phyloP scores from a whole-genome alignment of 2,888 invertebrate genomes.

The Serripes groenlandicus region DNA sequence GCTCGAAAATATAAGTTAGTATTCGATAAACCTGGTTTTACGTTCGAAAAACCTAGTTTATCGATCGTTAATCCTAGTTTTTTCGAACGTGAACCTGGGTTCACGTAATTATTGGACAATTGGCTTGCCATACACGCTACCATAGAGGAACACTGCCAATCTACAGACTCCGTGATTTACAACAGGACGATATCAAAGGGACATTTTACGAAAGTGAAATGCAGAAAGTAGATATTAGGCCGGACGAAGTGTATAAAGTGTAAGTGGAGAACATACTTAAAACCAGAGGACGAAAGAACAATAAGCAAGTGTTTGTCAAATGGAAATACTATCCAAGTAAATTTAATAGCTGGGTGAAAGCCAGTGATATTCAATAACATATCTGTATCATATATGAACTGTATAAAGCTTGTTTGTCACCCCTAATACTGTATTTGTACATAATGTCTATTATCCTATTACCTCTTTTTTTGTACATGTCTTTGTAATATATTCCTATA shows the following conservation, averaged over 20 bases:
- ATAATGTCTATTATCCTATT: too few species aligned
- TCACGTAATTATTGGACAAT: too few species aligned
- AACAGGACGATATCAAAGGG: slow-evolving; percentile 51
- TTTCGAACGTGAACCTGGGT: too few species aligned
- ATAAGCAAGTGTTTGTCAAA: slow-evolving; percentile 64
- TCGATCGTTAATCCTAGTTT: too few species aligned
- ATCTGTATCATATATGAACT: too few species aligned
- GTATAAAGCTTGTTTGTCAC: too few species aligned
- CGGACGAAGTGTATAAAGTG: slow-evolving; percentile 47
- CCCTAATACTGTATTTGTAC: too few species aligned
- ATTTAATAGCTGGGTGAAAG: slow-evolving; percentile 63
- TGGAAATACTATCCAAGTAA: slow-evolving; percentile 66
- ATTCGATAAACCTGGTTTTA: too few species aligned
- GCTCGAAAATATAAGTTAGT: too few species aligned
- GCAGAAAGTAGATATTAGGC: slow-evolving; percentile 45
- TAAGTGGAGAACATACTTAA: slow-evolving; percentile 61
- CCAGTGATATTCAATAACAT: slow-evolving; percentile 46
- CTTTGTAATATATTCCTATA: too few species aligned
- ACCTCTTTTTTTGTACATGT: too few species aligned
- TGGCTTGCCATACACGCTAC: slow-evolving; percentile 45
- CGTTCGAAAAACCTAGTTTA: too few species aligned
- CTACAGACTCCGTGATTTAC: slow-evolving; percentile 54
- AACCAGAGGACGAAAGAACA: slow-evolving; percentile 52
- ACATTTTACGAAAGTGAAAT: slow-evolving; percentile 64
- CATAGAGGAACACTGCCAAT: slow-evolving; percentile 52